Base-by-base conservation (phyloP, 1,140 invertebrate genomes). In the Oryctes rhinoceros region DNA sequence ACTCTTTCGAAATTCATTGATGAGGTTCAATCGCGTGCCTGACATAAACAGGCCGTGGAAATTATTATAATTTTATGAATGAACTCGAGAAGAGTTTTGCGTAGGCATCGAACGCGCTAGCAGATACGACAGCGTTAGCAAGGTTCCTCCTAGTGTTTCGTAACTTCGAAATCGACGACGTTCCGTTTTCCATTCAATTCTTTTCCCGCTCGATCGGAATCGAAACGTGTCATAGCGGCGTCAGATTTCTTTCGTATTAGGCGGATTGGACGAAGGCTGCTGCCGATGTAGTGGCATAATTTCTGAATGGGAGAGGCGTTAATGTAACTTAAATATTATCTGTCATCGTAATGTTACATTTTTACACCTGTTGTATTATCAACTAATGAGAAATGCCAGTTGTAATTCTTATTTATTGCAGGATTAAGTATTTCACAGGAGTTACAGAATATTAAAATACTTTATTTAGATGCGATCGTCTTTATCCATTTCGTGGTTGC, bases 41-140 rank as follows among this genome's bases (percentile, higher is more conserved):
- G 74, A 76, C 74, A 76, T 35, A 47, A 76, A 76, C 74, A 44
- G n/a, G 37, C 30, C 47, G 67, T 53, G 30, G 65, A 76, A 76
- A 76, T 76, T 76, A 76, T 76, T 76, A 76, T 76, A 76, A 76
- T 76, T 76, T 76, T 76, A 76, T 76, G 74, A 76, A 76, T 76
- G 74, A 76, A 76, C 74, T 67, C 65, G 65, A 67, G 13, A 24
- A 20, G 30, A 20, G 65, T 67, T 67, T 67, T 67, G 65, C 65
- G 65, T 67, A 67, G 65, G 65, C 65, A 67, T 67, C 65, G 53
- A 18, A 35, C 65, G 65, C 10, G 20, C 20, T 30, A 30, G 24
- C 30, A 18, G 10, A 18, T 18, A 67, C 65, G 20, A 67, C 65
- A 24, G 11, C 65, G 65, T 24, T 20, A 65, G 6, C 10, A 7